Evolutionary conservation across 2,113 vertebrate genomes (phyloP).

Genomic region (Anarhynchus alexandrinus): DNA sequence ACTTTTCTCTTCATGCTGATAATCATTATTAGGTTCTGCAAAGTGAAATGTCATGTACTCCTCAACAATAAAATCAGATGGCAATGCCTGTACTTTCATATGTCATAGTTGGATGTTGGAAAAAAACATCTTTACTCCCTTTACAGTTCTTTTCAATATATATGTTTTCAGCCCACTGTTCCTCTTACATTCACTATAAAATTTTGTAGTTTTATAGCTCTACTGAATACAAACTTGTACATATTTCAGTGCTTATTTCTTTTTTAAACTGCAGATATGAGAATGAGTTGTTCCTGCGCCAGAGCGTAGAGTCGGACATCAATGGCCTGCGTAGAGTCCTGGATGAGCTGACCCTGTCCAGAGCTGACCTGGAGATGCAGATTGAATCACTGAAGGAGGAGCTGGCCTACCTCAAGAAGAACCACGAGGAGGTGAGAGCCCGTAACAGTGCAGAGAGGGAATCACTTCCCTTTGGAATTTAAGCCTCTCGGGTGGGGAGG

Average conservation of each 20-base stretch:
- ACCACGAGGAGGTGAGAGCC: constrained; percentile 88
- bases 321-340: constrained; percentile 75
- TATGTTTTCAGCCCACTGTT: neutral
- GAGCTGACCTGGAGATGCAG: constrained; percentile 76
- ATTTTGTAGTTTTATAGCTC: neutral
- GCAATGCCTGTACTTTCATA: neutral
- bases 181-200: neutral
- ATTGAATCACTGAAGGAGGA: constrained; percentile 88
- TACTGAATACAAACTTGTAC: accelerated
- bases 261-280: constrained; percentile 66
- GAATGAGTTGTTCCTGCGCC: constrained; percentile 73
- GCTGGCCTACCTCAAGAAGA: constrained; percentile 93
- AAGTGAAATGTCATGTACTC: neutral
- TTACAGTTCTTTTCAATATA: neutral
- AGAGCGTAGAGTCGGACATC: constrained; percentile 75
- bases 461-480: neutral
- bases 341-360: constrained; percentile 77
- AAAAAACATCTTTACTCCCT: neutral
- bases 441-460: neutral
- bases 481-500: neutral
- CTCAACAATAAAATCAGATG: neutral
- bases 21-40: neutral
- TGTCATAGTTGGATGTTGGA: neutral
- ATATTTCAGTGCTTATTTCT: neutral
- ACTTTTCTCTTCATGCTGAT: neutral